Evolutionary conservation across 2,113 vertebrate genomes (phyloP).

Genomic region (Gorsachius goisagi): DNA sequence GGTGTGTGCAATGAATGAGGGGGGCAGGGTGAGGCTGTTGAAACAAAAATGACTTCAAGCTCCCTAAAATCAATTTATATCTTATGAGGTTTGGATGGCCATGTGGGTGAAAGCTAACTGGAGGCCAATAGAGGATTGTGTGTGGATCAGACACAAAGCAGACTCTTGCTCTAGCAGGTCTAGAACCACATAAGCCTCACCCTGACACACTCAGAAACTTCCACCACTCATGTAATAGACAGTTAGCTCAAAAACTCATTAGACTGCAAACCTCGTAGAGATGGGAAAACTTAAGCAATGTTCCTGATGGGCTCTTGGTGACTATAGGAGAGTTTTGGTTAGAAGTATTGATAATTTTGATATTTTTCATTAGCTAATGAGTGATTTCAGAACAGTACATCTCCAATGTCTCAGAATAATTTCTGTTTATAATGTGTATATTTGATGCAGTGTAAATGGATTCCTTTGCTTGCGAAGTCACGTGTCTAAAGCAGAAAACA

Average conservation of each 20-base stretch:
- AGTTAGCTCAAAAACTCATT: not conserved
- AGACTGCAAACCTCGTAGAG: not conserved
- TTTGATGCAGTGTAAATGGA: not conserved
- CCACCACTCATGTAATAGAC: not conserved
- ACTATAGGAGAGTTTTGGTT: not conserved
- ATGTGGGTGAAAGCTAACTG: not conserved
- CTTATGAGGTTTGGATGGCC: not conserved
- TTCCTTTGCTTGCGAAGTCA: not conserved
- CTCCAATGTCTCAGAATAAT: not conserved
- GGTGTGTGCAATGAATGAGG: not conserved
- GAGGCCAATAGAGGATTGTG: not conserved
- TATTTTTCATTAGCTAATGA: not conserved
- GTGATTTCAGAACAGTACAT: not conserved
- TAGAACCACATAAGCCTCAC: not conserved
- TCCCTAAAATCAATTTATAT: not conserved
- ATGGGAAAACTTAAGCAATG: not conserved
- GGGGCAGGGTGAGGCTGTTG: not conserved
- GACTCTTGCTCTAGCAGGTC: not conserved
- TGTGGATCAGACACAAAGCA: not conserved
- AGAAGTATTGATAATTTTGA: not conserved
- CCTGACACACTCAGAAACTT: not conserved
- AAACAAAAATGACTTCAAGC: not conserved
- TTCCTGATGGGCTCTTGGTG: not conserved
- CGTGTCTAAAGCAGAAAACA: not conserved
- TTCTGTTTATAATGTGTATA: not conserved